These are phyloP conservation scores for Metalampra italica DNA, from an alignment of 2,888 invertebrate genomes.

Conservation along the genomic window DNA sequence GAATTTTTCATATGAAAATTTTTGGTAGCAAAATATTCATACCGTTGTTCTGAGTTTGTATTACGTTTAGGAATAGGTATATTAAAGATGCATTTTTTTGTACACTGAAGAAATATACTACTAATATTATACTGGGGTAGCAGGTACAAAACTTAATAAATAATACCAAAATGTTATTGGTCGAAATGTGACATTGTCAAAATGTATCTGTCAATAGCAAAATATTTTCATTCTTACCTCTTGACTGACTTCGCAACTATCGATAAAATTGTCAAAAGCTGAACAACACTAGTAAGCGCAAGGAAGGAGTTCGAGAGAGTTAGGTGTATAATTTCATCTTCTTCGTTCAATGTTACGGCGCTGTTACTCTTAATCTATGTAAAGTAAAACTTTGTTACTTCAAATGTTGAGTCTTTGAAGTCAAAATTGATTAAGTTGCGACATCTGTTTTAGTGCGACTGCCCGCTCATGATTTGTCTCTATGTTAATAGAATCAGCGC, in stretches of 20 bases:
- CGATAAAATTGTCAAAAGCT: neutral
- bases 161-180: no score
- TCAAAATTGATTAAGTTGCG: conserved; percentile 7
- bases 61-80: conserved; percentile 4
- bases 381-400: conserved; percentile 17
- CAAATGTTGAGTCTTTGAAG: conserved; percentile 11
- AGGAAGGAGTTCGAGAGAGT: conserved; percentile 34
- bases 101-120: neutral
- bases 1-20: conserved; percentile 41
- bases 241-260: no score
- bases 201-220: no score
- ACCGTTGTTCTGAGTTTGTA: conserved; percentile 6
- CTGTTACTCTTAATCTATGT: conserved; percentile 40
- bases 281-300: neutral
- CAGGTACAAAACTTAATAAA: no score
- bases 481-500: no score
- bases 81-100: neutral
- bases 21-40: conserved; percentile 19
- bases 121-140: no score
- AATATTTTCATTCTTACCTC: no score
- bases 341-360: conserved; percentile 23
- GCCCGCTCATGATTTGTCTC: neutral
- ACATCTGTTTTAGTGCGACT: conserved; percentile 10
- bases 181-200: no score
- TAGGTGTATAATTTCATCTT: conserved; percentile 41